Evolutionary conservation across 2,797 vertebrate genomes (phyloP).

Genomic region (Lacerta agilis): DNA sequence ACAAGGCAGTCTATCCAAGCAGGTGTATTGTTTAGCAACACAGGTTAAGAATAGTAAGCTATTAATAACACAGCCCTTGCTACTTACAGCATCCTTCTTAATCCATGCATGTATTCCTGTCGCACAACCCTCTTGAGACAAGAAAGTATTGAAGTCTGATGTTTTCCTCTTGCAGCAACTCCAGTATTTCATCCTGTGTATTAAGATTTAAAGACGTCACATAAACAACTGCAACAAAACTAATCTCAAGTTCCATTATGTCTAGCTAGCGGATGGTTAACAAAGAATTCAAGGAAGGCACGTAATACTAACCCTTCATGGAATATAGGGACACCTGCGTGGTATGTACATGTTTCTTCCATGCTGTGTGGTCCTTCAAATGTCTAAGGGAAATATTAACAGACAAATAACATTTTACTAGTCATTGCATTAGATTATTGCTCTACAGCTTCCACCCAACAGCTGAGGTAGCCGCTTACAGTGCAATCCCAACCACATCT

Average conservation of each 20-base stretch:
- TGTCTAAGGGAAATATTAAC: constrained; percentile 21
- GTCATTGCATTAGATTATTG: background rate
- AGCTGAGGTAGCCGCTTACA: background rate
- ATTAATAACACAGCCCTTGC: rapidly evolving
- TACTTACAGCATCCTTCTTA: constrained; percentile 89
- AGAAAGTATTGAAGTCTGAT: constrained; percentile 97
- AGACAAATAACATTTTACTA: background rate
- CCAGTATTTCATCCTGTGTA: constrained; percentile 97
- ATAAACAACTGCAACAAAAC: constrained; percentile 21
- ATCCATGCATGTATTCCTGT: constrained; percentile 90
- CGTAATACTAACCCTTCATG: constrained; percentile 82
- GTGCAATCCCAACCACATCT: too few species aligned
- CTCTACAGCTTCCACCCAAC: background rate
- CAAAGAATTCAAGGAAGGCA: constrained; percentile 18
- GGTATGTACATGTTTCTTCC: constrained; percentile 89
- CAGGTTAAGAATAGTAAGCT: background rate
- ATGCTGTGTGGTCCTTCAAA: constrained; percentile 81
- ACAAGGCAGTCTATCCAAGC: background rate
- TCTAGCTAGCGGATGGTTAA: background rate
- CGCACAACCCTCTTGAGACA: constrained; percentile 93
- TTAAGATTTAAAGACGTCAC: background rate
- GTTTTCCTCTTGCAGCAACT: constrained; percentile 98
- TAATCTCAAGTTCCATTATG: background rate
- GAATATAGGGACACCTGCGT: constrained; percentile 88
- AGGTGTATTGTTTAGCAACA: background rate